Conservation (phyloP, 2,888 invertebrate genomes). For the Schrankia costaestrigalis region DNA sequence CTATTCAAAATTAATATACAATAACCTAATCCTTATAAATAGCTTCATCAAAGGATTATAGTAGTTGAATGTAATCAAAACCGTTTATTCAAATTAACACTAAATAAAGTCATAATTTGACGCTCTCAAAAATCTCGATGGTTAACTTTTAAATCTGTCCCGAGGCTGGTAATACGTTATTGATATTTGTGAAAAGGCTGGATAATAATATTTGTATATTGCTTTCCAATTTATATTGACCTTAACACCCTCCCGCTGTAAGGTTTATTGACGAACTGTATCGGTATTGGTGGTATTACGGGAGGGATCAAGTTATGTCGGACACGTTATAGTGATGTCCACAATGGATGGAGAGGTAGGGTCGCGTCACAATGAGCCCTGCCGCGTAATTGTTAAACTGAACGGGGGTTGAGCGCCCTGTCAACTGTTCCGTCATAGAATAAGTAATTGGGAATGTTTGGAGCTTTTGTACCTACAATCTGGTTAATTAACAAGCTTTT, state of each 20-base stretch:
- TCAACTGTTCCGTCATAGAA: conserved; percentile 72
- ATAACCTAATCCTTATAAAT: no score
- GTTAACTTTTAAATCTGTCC: conserved; percentile 76
- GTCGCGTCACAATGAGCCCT: conserved; percentile 73
- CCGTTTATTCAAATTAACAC: conserved; percentile 38
- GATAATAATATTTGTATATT: conserved; percentile 79
- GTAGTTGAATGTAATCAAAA: conserved; percentile 2
- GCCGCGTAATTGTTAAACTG: conserved; percentile 78
- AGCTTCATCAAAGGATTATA: conserved; percentile 10
- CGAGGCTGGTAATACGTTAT: conserved; percentile 76
- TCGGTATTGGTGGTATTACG: conserved; percentile 33
- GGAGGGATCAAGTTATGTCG: conserved; percentile 40
- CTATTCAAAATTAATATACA: no score
- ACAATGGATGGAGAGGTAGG: conserved; percentile 75
- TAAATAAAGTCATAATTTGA: conserved; percentile 46
- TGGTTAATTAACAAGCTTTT: conserved; percentile 25
- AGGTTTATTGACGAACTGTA: conserved; percentile 13
- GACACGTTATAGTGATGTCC: conserved; percentile 59
- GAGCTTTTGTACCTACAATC: conserved; percentile 32
- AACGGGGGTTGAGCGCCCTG: conserved; percentile 76
- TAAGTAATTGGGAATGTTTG: conserved; percentile 47
- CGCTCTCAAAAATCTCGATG: conserved; percentile 51
- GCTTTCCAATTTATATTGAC: conserved; percentile 49
- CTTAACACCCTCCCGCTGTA: conserved; percentile 36
- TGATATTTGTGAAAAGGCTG: conserved; percentile 78